Percentiles rank a stretch among this genome's conserved stretches.
Conservation (phyloP, 2,113 vertebrate species). For the Myotis yumanensis region DNA sequence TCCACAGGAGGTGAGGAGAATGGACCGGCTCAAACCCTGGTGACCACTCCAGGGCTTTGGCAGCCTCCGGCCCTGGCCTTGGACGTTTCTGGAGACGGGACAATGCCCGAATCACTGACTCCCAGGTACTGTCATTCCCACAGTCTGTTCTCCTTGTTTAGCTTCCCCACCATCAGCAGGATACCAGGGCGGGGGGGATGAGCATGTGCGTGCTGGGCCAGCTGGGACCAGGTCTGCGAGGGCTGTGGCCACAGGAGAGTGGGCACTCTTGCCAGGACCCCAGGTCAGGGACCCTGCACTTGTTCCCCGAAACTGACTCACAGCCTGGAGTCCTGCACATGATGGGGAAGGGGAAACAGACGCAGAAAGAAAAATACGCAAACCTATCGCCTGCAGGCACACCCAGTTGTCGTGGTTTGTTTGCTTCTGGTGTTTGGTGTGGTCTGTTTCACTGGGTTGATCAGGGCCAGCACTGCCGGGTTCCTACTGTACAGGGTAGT, state of each 20-base stretch:
- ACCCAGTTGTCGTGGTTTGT: not conserved
- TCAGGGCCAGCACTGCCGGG: no score
- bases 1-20: slow-evolving; percentile 38
- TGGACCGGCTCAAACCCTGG: not conserved
- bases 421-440: not conserved
- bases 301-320: not conserved
- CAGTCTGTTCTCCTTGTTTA: not conserved
- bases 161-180: not conserved
- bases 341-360: not conserved
- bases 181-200: not conserved
- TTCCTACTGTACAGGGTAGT: fast-evolving
- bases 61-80: slow-evolving; percentile 18
- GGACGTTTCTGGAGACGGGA: slow-evolving; percentile 30
- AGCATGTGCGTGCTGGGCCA: not conserved
- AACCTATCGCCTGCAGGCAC: not conserved
- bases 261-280: not conserved
- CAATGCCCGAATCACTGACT: slow-evolving; percentile 26
- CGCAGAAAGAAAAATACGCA: not conserved
- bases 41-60: not conserved
- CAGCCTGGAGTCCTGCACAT: not conserved
- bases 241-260: not conserved
- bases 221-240: not conserved
- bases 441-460: not conserved
- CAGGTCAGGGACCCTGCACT: not conserved
- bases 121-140: slow-evolving; percentile 73